A percentile compares a stretch with the other conserved stretches of the same genome.
phyloP scores from a whole-genome alignment of 2,888 invertebrate genomes.

The Watsonalla binaria region DNA sequence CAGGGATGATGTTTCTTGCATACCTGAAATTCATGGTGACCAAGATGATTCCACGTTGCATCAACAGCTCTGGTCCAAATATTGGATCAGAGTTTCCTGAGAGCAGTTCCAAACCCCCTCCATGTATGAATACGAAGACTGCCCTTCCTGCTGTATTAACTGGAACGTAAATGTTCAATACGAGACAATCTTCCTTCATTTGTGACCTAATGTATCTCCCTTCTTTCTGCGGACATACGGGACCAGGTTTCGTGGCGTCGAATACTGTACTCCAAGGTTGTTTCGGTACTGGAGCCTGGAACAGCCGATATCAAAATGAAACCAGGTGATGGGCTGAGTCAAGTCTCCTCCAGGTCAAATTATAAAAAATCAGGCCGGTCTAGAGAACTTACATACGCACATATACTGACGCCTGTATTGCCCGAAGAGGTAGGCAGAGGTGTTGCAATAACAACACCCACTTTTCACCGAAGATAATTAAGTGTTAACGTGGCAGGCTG shows the following conservation, averaged over 20 bases:
- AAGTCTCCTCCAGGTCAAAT: no score
- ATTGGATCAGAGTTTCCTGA: conserved; percentile 23
- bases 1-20: no score
- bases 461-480: no score
- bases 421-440: no score
- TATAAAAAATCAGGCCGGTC: no score
- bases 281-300: conserved; percentile 28
- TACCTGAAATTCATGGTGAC: conserved; percentile 47
- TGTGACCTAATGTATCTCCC: conserved; percentile 11
- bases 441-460: no score
- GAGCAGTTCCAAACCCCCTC: conserved; percentile 31
- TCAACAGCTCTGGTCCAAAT: conserved; percentile 36
- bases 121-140: conserved; percentile 40
- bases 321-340: no score
- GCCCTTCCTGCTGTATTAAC: conserved; percentile 14
- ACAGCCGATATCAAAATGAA: not conserved
- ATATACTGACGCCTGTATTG: no score
- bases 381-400: no score
- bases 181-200: conserved; percentile 35
- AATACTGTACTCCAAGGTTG: conserved; percentile 22
- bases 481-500: no score
- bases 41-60: conserved; percentile 36
- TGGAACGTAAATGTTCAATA: conserved; percentile 29
- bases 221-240: conserved; percentile 25
- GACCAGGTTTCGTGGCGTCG: conserved; percentile 23